Conservation (phyloP, 2,888 invertebrate species). For the Drosophila niveifrons region DNA sequence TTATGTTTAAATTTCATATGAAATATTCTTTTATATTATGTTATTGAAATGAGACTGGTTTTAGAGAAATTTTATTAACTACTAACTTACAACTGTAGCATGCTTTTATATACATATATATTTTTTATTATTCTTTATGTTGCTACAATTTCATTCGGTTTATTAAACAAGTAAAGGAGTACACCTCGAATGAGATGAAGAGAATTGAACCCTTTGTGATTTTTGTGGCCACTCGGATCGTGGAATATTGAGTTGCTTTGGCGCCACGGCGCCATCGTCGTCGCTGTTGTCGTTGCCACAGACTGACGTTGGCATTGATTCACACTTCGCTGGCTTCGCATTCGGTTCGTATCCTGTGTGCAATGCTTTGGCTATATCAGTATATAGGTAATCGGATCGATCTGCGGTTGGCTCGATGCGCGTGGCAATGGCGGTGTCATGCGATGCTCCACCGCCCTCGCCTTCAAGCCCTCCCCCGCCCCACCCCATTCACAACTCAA, state of each 20-base stretch:
- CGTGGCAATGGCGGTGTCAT: conserved; percentile 42
- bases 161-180: background rate
- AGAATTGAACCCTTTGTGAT: background rate
- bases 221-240: conserved; percentile 20
- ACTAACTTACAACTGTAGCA: no score
- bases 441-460: background rate
- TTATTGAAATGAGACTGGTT: no score
- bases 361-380: background rate
- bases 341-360: conserved; percentile 25
- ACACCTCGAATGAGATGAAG: background rate
- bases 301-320: conserved; percentile 7
- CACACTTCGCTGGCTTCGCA: conserved; percentile 47
- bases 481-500: background rate
- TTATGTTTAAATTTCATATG: no score
- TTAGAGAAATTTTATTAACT: no score
- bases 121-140: no score
- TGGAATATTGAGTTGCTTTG: conserved; percentile 27
- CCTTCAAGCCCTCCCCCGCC: no score
- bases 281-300: conserved; percentile 36
- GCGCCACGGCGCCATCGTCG: conserved; percentile 47
- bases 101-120: no score
- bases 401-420: conserved; percentile 46
- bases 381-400: conserved; percentile 48
- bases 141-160: no score
- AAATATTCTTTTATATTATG: no score